A percentile compares a stretch with the other conserved stretches of the same genome.
These are phyloP conservation scores for Ancistrus triradiatus DNA, from an alignment of 2,113 vertebrate species.

Conservation along the genomic window DNA sequence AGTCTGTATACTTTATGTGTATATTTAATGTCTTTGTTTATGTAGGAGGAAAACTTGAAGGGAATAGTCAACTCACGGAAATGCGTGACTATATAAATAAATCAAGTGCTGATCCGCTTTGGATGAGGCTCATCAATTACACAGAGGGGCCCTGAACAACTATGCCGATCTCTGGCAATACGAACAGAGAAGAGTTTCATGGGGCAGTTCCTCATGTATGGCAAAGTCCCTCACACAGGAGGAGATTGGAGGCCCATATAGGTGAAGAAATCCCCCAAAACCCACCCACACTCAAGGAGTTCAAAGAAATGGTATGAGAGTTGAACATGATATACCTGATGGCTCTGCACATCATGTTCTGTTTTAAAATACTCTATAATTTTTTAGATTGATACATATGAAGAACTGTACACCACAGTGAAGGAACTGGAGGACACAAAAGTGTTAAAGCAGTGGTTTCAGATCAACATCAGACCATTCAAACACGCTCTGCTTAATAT, in stretches of 20 bases:
- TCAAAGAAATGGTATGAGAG: conserved; percentile 42
- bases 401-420: conserved; percentile 78
- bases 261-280: conserved; percentile 65
- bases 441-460: conserved; percentile 82
- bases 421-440: conserved; percentile 63
- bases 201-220: conserved; percentile 75
- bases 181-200: conserved; percentile 77
- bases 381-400: conserved; percentile 80
- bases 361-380: no score
- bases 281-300: conserved; percentile 60
- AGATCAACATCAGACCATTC: conserved; percentile 73
- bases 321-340: background rate
- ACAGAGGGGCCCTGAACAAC: conserved; percentile 63
- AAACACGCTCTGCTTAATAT: conserved; percentile 77
- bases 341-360: no score
- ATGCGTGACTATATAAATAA: conserved; percentile 67
- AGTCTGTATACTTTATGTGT: no score
- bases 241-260: conserved; percentile 61
- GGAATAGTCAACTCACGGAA: conserved; percentile 62
- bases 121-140: conserved; percentile 58
- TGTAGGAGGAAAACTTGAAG: conserved; percentile 81
- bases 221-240: conserved; percentile 63
- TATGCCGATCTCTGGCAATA: conserved; percentile 79
- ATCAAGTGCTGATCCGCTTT: conserved; percentile 54
- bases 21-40: conserved; percentile 5